Evolutionary conservation across 2,888 invertebrate genomes (phyloP), one percentile per base, ranked within the genome.

Genomic region (Cosmorhoe ocellata): DNA sequence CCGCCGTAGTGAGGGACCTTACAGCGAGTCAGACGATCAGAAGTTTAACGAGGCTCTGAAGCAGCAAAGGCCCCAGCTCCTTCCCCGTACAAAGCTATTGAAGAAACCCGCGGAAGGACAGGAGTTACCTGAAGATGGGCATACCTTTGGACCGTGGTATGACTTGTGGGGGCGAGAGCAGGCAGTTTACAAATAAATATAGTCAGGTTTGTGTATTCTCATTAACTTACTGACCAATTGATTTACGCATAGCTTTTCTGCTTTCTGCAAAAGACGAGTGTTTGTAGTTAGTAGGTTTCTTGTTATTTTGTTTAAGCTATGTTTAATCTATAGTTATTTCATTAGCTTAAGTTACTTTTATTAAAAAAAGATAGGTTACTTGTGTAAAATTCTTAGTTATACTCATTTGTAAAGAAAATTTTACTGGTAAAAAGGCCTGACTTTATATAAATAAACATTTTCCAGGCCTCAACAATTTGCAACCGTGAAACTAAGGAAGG

Each of bases 91-190:
- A 1, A 95, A 95, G 73, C 79, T 94, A 37, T 80, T 93, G 41
- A 93, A 94, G 69, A 91, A 92, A 61, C 79, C 92, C 36, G 77
- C 76, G 11, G 90, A 90, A 51, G 82, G 80, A 50, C 79, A 71
- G 49, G 91, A 91, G 62, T 79, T 91, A 54, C 89, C 89, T 41
- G 91, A 91, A 68, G 92, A 92, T 48, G 93, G 92, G 7, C 95
- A 95, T 70, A 94, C 93, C 61, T 96, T 95, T 75, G 96, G 96
- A 0, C 96, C 96, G 0, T 96, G 96, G 96, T 96, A 96, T 73
- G 96, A 97, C 82, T 91, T 96, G 56, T 97, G 96, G 96, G 96
- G 94, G 24, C 91, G 93, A 49, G 95, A 95, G 79, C 91, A 93
- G 32, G 93, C 93, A 24, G 92, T 93, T 66, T 91, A 91, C 76